These are phyloP conservation scores for Origma solitaria DNA, from an alignment of 2,113 vertebrate species.

Conservation along the genomic window DNA sequence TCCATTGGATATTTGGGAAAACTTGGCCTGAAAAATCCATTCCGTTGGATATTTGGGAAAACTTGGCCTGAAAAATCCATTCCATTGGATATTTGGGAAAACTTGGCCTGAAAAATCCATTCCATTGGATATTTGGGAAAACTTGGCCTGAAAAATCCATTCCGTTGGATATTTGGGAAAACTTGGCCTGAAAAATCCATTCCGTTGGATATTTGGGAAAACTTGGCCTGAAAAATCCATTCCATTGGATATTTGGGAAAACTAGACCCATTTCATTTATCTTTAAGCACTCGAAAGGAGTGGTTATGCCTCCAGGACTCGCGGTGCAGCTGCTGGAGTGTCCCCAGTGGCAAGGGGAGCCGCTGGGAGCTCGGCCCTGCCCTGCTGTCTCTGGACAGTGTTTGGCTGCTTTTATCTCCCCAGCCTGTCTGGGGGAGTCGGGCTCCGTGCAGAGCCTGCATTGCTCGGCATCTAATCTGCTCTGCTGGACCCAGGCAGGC, in stretches of 20 bases:
- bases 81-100: fast-evolving
- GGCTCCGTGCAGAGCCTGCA: constrained; percentile 15
- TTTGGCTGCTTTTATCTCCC: constrained; percentile 49
- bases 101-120: too few relatives aligned
- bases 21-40: too few relatives aligned
- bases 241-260: fast-evolving
- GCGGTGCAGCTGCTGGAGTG: background rate
- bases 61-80: too few relatives aligned
- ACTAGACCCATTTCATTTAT: background rate
- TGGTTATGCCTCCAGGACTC: background rate
- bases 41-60: fast-evolving
- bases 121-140: fast-evolving
- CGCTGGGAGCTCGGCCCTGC: background rate
- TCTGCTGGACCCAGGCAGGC: constrained; percentile 15
- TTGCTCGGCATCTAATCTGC: constrained; percentile 43
- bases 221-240: too few relatives aligned
- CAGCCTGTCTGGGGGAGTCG: constrained; percentile 26
- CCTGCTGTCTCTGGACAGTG: constrained; percentile 45
- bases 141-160: too few relatives aligned
- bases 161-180: fast-evolving
- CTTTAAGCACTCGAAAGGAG: background rate
- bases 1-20: fast-evolving
- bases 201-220: fast-evolving
- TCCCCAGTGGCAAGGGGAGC: background rate
- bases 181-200: too few relatives aligned